A percentile compares a stretch with the other conserved stretches of the same genome.
These are phyloP conservation scores for Polydrusus tereticollis DNA, from an alignment of 2,888 invertebrate genomes.

Conservation along the genomic window DNA sequence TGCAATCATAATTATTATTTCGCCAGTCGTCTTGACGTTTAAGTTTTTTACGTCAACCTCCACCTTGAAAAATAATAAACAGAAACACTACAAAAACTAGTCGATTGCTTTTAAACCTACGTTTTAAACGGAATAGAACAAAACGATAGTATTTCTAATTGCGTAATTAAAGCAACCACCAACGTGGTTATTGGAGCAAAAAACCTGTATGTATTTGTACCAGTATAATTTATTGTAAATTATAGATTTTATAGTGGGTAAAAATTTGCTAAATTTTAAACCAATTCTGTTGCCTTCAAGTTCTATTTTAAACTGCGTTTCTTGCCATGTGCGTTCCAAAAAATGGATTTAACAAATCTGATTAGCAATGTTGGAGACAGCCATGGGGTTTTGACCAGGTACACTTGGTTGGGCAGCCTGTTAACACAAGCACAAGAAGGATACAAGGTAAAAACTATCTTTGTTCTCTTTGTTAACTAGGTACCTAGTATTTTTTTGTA, in stretches of 20 bases:
- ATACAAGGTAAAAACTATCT: constrained; percentile 56
- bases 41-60: background rate
- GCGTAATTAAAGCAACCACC: background rate
- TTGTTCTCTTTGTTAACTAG: constrained; percentile 14
- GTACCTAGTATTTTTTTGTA: too few relatives aligned
- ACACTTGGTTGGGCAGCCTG: constrained; percentile 59
- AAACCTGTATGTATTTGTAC: background rate
- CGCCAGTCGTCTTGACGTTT: background rate
- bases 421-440: constrained; percentile 55
- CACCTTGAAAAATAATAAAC: background rate
- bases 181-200: background rate
- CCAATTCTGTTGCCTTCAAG: background rate
- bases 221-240: background rate
- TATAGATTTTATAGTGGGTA: background rate
- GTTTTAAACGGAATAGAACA: background rate
- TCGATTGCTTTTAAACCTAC: background rate
- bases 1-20: too few relatives aligned
- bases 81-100: constrained; percentile 8
- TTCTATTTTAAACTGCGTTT: background rate
- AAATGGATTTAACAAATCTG: constrained; percentile 65
- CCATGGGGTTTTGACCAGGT: constrained; percentile 60
- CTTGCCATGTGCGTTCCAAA: constrained; percentile 35
- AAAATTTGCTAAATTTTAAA: background rate
- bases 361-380: constrained; percentile 62
- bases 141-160: background rate